Base-by-base conservation (phyloP, 1,140 invertebrate genomes). In the Luehdorfia chinensis region DNA sequence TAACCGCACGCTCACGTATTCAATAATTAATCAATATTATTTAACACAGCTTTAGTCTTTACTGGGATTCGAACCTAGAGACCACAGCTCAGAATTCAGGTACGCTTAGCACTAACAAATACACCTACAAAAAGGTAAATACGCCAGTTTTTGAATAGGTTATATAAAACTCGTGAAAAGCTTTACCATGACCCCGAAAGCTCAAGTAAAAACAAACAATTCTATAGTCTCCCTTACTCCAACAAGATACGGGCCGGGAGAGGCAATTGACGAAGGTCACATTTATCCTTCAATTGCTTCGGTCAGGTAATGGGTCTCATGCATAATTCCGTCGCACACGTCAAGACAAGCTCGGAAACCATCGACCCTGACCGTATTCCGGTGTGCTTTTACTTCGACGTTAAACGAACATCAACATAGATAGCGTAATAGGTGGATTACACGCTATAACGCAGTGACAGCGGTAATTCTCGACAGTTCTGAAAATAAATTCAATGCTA, bases 271-370 rank as follows among this genome's bases (percentile, higher is more conserved):
- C 39, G 5, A 46, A 39, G 33, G 28, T 47, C 33, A 9, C 32
- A 32, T 36, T 51, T 45, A 47, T 49, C 45, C 45, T 39, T 46
- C 56, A 59, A 55, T 51, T 55, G 52, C 13, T 8, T 15, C 51
- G 49, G 58, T 37, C 55, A 61, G 49, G 55, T 61, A 56, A 50
- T 31, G 39, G 47, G 11, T n/a, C 51, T 55, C 56, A 64, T 60
- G 52, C 47, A 67, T 67, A 55, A 67, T 59, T 67, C 57, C 21
- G 18, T 13, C 19, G 37, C 12, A 21, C 12, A 31, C 18, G 21
- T 50, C 25, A 43, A 23, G 41, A 31, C 48, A 36, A 28, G 23
- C 34, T 28, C 31, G 9, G 27, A 18, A 32, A 41, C 13, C 14
- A 27, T 41, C 46, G 44, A 21, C 58, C 53, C 21, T 59, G 49